Base-by-base conservation (phyloP, 2,888 invertebrate genomes). In the Lissonota sp. region DNA sequence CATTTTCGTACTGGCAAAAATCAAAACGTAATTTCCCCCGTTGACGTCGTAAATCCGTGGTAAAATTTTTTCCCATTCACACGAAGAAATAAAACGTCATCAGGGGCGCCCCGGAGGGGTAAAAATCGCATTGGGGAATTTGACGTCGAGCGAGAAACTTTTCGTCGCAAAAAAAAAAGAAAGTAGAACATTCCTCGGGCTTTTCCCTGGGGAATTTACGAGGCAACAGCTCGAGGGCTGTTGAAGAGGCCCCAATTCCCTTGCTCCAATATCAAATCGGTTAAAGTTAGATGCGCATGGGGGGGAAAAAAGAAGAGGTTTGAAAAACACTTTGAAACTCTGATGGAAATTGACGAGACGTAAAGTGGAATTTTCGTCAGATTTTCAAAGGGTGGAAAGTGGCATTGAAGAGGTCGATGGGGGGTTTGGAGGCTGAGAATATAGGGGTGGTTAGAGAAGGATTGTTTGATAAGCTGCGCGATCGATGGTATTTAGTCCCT, bases 1-100 rank as follows among this genome's bases (percentile, higher is more conserved):
- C 78, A 26, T 77, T 83, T 58, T 80, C 84, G 76, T 51, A 55
- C 77, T 70, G 40, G 64, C 62, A n/a, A 69, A 42, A 49, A 60
- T 79, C 81, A 75, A 83, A 75, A 83, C 14, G 60, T 42, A n/a
- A 40, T 46, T n/a, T 12, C 42, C 10, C 55, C n/a, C n/a, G n/a
- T n/a, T n/a, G n/a, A n/a, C n/a, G n/a, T 16, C 14, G 49, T 40
- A 44, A 26, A 8, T 70, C 42, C 2, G 1, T 4, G 26, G 60
- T 49, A 62, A 39, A 6, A 12, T 14, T 51, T 62, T 53, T 37
- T 51, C 51, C 42, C 58, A 14, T 46, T 10, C 12, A 42, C 46
- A 37, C 49, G 42, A 51, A 44, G 16, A 12, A 42, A 26, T 57
- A 53, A 64, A 64, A 63, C 46, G 62, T 63, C 63, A 79, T 57